Conservation (phyloP, 2,888 invertebrate genomes). For the Sericinus montela region DNA sequence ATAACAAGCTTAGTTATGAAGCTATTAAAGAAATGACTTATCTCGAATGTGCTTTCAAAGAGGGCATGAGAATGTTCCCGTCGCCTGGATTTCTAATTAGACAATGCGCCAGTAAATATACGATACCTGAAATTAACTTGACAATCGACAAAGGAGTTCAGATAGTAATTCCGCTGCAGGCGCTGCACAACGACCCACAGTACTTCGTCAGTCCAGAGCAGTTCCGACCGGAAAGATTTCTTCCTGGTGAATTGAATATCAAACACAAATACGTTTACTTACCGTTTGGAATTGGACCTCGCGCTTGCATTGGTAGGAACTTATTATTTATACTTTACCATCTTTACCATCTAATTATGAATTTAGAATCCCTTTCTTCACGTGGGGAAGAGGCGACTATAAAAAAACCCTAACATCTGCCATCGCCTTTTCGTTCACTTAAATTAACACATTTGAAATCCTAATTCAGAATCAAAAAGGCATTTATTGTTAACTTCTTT, state of each 20-base stretch:
- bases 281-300: conserved; percentile 31
- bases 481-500: no score
- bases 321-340: no score
- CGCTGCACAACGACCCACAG: conserved; percentile 23
- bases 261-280: conserved; percentile 23
- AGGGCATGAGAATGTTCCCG: conserved; percentile 27
- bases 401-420: no score
- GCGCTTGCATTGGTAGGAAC: conserved; percentile 31
- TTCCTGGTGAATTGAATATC: conserved; percentile 19
- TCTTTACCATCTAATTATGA: no score
- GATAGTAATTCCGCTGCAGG: conserved; percentile 25
- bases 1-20: neutral
- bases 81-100: conserved; percentile 23
- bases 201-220: conserved; percentile 26
- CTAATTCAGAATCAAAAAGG: no score
- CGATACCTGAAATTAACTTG: conserved; percentile 23
- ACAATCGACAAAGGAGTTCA: conserved; percentile 25
- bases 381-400: no score
- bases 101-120: conserved; percentile 24
- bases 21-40: conserved; percentile 8
- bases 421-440: no score
- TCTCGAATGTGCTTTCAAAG: conserved; percentile 1
- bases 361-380: no score
- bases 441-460: no score
- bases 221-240: conserved; percentile 30